phyloP scores from a whole-genome alignment of 2,888 invertebrate species.

The Cheilosia soror region DNA sequence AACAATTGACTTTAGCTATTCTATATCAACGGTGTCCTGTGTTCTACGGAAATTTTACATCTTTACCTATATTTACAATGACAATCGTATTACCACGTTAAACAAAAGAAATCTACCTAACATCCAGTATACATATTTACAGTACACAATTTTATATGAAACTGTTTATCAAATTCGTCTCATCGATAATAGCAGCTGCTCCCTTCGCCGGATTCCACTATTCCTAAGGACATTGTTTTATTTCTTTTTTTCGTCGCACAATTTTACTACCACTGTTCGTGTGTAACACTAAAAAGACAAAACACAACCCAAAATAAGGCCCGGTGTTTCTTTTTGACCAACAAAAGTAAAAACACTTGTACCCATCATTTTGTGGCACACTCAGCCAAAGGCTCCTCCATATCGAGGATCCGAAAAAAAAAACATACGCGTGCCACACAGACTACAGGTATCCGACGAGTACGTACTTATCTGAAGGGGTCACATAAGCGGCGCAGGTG shows the following conservation, averaged over 20 bases:
- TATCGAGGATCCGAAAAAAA: slow-evolving; percentile 26
- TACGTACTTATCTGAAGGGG: not conserved
- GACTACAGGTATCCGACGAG: slow-evolving; percentile 20
- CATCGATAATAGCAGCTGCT: slow-evolving; percentile 70
- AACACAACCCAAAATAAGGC: slow-evolving; percentile 53
- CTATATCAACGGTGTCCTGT: not conserved
- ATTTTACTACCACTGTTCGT: slow-evolving; percentile 27
- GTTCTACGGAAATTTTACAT: slow-evolving; percentile 24
- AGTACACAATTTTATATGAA: slow-evolving; percentile 39
- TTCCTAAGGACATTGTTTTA: slow-evolving; percentile 45
- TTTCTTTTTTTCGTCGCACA: slow-evolving; percentile 17
- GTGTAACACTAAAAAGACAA: slow-evolving; percentile 34
- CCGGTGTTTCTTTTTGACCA: slow-evolving; percentile 63
- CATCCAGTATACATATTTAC: not conserved
- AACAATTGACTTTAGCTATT: not conserved
- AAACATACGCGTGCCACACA: slow-evolving; percentile 64
- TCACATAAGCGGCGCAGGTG: slow-evolving; percentile 37
- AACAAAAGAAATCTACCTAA: slow-evolving; percentile 22
- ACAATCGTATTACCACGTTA: slow-evolving; percentile 23
- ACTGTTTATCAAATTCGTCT: slow-evolving; percentile 68
- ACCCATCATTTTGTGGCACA: slow-evolving; percentile 51
- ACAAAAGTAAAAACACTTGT: slow-evolving; percentile 53
- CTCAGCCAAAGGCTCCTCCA: slow-evolving; percentile 55
- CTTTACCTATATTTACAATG: not conserved
- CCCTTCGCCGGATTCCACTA: slow-evolving; percentile 38